These are phyloP conservation scores for Euphysa ruthae DNA, from an alignment of 30 jellyfish, hydroid and myxozoan species.

Conservation along the genomic window DNA sequence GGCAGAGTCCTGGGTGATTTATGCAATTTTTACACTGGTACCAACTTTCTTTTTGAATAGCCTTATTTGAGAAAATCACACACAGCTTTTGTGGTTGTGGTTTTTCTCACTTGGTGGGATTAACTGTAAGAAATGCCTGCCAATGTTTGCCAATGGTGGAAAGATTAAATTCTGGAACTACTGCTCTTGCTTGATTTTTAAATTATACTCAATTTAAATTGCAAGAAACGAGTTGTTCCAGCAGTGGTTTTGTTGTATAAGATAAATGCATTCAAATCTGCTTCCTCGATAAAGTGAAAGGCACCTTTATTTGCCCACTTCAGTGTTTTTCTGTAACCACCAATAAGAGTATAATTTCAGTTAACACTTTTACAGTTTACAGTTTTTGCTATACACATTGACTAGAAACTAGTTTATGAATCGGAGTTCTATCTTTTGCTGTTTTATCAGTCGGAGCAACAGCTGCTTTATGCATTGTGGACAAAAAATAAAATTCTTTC, in stretches of 20 bases:
- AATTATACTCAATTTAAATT: not conserved
- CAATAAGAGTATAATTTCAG: too few species aligned
- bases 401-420: too few species aligned
- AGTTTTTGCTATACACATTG: too few species aligned
- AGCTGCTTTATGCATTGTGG: conserved; percentile 5
- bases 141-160: too few species aligned
- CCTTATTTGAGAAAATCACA: not conserved
- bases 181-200: conserved; percentile 2
- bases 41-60: not conserved
- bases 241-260: not conserved
- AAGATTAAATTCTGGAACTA: not conserved
- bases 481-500: not conserved
- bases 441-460: not conserved
- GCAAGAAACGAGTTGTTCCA: not conserved
- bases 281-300: not conserved
- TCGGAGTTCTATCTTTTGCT: not conserved
- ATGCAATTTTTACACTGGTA: not conserved
- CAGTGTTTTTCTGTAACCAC: too few species aligned
- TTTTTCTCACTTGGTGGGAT: not conserved
- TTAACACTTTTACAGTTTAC: too few species aligned
- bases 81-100: not conserved
- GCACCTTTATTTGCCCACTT: conserved; percentile 7
- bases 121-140: not conserved
- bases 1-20: not conserved
- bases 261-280: conserved; percentile 11